These are phyloP conservation scores for Cylloceria caligata DNA, from an alignment of 2,888 invertebrate genomes.

Conservation along the genomic window DNA sequence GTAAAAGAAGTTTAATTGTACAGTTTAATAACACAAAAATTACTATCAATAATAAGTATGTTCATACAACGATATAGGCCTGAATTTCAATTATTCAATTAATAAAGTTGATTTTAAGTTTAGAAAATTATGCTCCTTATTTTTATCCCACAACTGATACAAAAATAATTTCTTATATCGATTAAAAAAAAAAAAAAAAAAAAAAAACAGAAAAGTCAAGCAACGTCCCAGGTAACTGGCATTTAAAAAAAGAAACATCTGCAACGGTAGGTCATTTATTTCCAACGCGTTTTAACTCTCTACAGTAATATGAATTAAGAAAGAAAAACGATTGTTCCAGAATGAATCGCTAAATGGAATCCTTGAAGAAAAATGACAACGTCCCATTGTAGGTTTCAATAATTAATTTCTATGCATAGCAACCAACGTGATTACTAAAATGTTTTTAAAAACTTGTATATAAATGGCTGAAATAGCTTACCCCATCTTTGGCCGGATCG, in stretches of 20 bases:
- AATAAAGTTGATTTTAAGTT: not conserved
- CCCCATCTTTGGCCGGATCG: conserved; percentile 88
- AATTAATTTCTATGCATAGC: not conserved
- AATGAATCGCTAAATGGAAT: too few relatives aligned
- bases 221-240: too few relatives aligned
- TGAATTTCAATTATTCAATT: not conserved
- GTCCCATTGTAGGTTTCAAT: too few relatives aligned
- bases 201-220: too few relatives aligned
- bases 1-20: too few relatives aligned
- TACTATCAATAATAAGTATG: not conserved
- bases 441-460: not conserved
- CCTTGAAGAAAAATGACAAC: too few relatives aligned
- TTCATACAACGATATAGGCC: not conserved
- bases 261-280: too few relatives aligned
- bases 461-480: conserved; percentile 68
- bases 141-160: not conserved
- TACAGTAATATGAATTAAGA: not conserved
- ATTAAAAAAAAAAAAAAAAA: too few relatives aligned
- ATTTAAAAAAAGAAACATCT: not conserved
- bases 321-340: too few relatives aligned
- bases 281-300: not conserved
- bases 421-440: too few relatives aligned
- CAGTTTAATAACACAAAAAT: not conserved
- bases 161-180: not conserved
- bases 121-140: not conserved